Conservation (phyloP, 1,140 invertebrate species). For the Drosophila guanche region DNA sequence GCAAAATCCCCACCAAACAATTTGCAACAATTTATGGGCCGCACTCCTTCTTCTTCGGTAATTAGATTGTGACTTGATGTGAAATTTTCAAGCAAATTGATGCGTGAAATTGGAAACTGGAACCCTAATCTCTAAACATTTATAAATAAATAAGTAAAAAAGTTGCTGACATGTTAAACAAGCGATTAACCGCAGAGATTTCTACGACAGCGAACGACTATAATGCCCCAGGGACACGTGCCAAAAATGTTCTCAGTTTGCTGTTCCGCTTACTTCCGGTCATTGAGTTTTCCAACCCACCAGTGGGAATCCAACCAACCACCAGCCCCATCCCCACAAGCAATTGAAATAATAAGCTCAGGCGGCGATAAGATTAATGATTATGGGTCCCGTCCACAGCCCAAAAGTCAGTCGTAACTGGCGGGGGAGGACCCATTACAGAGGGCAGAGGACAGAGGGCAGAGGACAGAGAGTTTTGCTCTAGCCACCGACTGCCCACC, state of each 20-base stretch:
- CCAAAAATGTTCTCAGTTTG: slow-evolving; percentile 47
- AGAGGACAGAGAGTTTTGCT: not conserved
- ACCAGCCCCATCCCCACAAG: slow-evolving; percentile 11
- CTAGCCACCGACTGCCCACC: slow-evolving; percentile 5
- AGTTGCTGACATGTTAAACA: slow-evolving; percentile 78
- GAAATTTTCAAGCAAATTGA: slow-evolving; percentile 53
- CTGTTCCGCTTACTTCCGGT: slow-evolving; percentile 82
- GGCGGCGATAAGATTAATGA: slow-evolving; percentile 84
- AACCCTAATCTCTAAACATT: slow-evolving; percentile 28
- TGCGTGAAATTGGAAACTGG: slow-evolving; percentile 48
- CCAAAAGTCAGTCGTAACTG: slow-evolving; percentile 8
- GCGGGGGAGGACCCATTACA: not conserved
- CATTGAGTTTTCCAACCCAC: slow-evolving; percentile 65
- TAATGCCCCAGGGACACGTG: slow-evolving; percentile 54
- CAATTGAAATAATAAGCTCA: slow-evolving; percentile 84
- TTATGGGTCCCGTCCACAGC: slow-evolving; percentile 65
- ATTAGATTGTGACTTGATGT: slow-evolving; percentile 53
- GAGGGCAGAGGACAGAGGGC: not conserved
- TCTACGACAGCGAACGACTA: slow-evolving; percentile 6
- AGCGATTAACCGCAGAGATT: slow-evolving; percentile 80
- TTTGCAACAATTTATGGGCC: slow-evolving; percentile 62
- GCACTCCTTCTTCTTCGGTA: slow-evolving; percentile 11
- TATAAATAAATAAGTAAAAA: slow-evolving; percentile 69
- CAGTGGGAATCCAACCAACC: not conserved
- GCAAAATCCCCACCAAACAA: slow-evolving; percentile 41